Evolutionary conservation across 1,140 invertebrate species (phyloP), one percentile per base, ranked within the genome.

Genomic region (Paraescarpia echinospica): DNA sequence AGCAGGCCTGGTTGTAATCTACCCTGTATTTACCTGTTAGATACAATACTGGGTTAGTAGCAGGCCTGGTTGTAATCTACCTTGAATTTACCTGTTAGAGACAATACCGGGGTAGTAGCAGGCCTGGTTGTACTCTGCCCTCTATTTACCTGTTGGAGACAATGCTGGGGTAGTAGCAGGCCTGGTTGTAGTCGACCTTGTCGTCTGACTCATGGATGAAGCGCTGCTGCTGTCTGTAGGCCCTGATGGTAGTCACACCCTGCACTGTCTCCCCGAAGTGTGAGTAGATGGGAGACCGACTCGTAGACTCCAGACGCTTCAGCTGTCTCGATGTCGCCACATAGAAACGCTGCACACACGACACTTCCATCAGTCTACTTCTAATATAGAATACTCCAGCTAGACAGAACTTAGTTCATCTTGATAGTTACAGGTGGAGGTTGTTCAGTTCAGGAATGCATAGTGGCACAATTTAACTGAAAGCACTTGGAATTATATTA

Each of bases 221-320:
- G 51, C 96, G 93, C 22, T 96, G 93, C 91, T 96, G 94, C 92
- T 96, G 95, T 91, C 94, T 93, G 93, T 95, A 96, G 0, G 95
- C 95, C 90, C 96, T 93, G 89, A 96, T 96, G 14, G 95, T 95
- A 14, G 93, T 93, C 1, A 94, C 95, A 31, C 96, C 96, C 0
- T 94, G 95, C 33, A 96, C 94, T 27, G 95, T 99, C 97, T 99
- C 99, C 91, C 98, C 98, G 96, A 99, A 99, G 96, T 99, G 99
- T 6, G 99, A 99, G 96, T 99, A 99, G 94, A 99, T 99, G 0
- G 99, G 99, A 18, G 99, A 99, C 91, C 99, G 97, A n/a, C 98
- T 98, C 0, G 99, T 98, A 0, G 99, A 99, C 96, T 99, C 99
- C 35, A 99, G 95, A 89, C 99, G 97, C 96, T 99, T 99, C 92